Evolutionary conservation across 2,113 vertebrate species (phyloP).

Genomic region (Trichomycterus rosablanca): DNA sequence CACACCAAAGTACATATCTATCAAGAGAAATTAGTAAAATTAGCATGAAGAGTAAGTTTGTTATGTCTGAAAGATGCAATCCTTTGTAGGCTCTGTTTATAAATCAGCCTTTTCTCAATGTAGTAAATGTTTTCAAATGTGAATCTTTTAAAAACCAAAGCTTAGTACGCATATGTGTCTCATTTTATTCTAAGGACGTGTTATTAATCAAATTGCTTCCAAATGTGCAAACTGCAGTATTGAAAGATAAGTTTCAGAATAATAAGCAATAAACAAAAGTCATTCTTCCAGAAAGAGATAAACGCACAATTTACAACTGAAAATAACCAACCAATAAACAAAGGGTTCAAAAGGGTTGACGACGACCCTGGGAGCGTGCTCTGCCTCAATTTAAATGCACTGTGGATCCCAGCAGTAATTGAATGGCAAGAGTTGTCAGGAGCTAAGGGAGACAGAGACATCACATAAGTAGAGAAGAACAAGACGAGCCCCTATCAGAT

Average conservation of each 20-base stretch:
- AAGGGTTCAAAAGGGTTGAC: background rate
- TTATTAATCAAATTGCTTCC: background rate
- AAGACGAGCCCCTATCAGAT: constrained; percentile 59
- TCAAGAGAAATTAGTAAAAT: too few species aligned
- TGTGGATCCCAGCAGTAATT: constrained; percentile 23
- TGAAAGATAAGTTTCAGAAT: background rate
- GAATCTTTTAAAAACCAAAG: too few species aligned
- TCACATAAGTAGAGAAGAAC: constrained; percentile 31
- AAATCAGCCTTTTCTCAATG: too few species aligned
- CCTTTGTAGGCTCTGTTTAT: too few species aligned
- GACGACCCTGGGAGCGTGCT: background rate
- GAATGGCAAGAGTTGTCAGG: constrained; percentile 23
- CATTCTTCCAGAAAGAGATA: background rate
- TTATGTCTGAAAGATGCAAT: too few species aligned
- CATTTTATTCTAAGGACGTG: too few species aligned
- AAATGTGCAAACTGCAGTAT: background rate
- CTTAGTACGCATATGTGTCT: too few species aligned
- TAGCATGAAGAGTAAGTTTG: too few species aligned
- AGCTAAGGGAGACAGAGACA: constrained; percentile 34
- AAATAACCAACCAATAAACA: background rate
- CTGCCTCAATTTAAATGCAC: constrained; percentile 8
- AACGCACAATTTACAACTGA: background rate
- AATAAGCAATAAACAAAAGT: background rate
- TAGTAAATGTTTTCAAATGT: too few species aligned
- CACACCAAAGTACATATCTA: too few species aligned